Percentiles rank a stretch among this genome's conserved stretches.
These are phyloP conservation scores for Poecile atricapillus DNA, from an alignment of 2,113 vertebrate species.

Conservation along the genomic window DNA sequence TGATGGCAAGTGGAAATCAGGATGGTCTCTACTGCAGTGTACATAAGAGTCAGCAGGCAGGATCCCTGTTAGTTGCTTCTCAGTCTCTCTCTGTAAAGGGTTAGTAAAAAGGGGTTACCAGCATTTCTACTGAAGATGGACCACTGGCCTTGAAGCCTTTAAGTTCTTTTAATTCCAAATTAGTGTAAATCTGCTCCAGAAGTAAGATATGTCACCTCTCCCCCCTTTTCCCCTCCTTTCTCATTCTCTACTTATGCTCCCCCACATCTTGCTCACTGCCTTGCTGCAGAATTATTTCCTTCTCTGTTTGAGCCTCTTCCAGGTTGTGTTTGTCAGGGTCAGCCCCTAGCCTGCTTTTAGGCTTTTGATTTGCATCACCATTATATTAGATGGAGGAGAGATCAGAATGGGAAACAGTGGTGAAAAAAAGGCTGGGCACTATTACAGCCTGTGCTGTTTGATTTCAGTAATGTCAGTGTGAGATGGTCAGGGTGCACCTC, in stretches of 20 bases:
- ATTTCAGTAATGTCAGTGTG: not conserved
- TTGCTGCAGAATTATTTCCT: not conserved
- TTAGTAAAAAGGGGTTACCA: not conserved
- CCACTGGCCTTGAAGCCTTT: not conserved
- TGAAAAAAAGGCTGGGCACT: too few species aligned
- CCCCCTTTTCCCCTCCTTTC: not conserved
- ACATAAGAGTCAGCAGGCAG: not conserved
- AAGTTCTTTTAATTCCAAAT: not conserved
- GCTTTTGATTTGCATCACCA: not conserved
- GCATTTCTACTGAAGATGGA: not conserved
- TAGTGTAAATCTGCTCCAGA: not conserved
- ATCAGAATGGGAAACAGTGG: not conserved
- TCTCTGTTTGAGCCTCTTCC: not conserved
- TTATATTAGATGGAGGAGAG: not conserved
- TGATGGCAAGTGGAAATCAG: not conserved
- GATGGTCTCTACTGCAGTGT: not conserved
- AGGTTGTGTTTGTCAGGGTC: not conserved
- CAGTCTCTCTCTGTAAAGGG: not conserved
- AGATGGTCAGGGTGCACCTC: not conserved
- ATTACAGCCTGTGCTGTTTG: fast-evolving
- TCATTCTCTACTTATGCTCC: not conserved
- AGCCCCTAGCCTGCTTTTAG: not conserved
- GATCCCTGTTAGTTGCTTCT: not conserved
- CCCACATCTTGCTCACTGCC: not conserved
- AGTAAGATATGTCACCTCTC: not conserved